Evolutionary conservation across 1,140 invertebrate species (phyloP).

Genomic region (Cyrtorhinus lividipennis): DNA sequence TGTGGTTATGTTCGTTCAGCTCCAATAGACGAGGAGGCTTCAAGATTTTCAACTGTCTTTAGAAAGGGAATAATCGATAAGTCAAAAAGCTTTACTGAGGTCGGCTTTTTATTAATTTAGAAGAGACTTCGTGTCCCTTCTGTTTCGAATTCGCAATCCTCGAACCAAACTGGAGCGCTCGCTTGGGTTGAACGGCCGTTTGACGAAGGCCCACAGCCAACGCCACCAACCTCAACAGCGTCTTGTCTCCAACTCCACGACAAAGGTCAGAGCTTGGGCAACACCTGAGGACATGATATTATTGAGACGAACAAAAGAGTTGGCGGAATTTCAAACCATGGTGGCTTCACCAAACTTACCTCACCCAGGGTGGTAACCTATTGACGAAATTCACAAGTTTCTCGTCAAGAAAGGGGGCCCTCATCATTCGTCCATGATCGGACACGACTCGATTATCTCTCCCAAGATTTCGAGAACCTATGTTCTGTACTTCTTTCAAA

Average conservation of each 20-base stretch:
- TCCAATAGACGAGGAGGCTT: no score
- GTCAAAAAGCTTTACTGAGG: no score
- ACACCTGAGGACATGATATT: slow-evolving; percentile 30
- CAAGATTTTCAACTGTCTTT: no score
- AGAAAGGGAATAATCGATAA: no score
- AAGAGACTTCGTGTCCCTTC: slow-evolving; percentile 64
- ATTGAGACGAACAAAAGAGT: neutral
- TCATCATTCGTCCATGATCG: slow-evolving; percentile 58
- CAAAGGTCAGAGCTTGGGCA: slow-evolving; percentile 44
- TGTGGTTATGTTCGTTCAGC: no score
- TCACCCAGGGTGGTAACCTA: slow-evolving; percentile 54
- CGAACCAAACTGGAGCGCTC: slow-evolving; percentile 96
- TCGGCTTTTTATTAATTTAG: no score
- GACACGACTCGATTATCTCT: slow-evolving; percentile 79
- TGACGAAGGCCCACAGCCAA: slow-evolving; percentile 48
- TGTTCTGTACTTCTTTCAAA: slow-evolving; percentile 60
- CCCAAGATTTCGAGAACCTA: slow-evolving; percentile 82
- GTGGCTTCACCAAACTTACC: slow-evolving; percentile 34
- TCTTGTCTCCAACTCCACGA: slow-evolving; percentile 82
- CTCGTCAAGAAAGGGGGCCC: slow-evolving; percentile 93
- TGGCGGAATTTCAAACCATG: neutral
- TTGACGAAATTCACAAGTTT: slow-evolving; percentile 60
- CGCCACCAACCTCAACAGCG: slow-evolving; percentile 69
- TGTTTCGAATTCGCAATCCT: slow-evolving; percentile 85
- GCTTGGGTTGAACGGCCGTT: slow-evolving; percentile 61